A percentile compares a stretch with the other conserved stretches of the same genome.
phyloP scores from a whole-genome alignment of 2,113 vertebrate genomes.

The Elachura formosa region DNA sequence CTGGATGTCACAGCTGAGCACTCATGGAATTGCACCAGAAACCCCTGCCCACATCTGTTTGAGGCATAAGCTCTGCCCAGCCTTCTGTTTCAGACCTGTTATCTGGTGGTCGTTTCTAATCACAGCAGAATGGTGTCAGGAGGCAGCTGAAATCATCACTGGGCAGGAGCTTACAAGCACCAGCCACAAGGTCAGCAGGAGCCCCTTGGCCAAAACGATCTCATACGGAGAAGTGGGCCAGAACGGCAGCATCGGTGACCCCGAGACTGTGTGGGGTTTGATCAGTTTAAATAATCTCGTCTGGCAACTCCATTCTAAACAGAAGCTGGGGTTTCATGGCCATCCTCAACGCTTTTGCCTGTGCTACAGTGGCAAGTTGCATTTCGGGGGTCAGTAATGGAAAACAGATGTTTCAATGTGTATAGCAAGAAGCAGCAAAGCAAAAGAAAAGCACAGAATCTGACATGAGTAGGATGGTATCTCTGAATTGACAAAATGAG shows the following conservation, averaged over 20 bases:
- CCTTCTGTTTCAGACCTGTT: not conserved
- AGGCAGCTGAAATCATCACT: conserved; percentile 2
- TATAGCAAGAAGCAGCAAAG: not conserved
- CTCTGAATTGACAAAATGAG: not conserved
- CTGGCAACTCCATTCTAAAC: not conserved
- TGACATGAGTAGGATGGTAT: not conserved
- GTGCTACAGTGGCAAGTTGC: not conserved
- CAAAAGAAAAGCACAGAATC: not conserved
- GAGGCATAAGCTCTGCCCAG: not conserved
- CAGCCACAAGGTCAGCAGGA: not conserved
- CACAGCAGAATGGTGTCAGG: not conserved
- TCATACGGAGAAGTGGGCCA: not conserved
- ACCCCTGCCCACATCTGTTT: not conserved
- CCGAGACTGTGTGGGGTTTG: not conserved
- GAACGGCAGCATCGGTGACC: not conserved
- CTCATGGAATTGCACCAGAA: not conserved
- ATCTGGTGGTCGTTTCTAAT: not conserved
- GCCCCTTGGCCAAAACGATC: not conserved
- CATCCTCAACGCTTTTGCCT: not conserved
- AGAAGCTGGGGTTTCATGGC: not conserved
- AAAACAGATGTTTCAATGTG: conserved; percentile 9
- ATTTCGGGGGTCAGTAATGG: not conserved
- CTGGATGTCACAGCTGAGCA: not conserved
- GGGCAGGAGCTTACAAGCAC: not conserved
- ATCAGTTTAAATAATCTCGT: conserved; percentile 24